A percentile compares a stretch with the other conserved stretches of the same genome.
Conservation (phyloP, 2,113 vertebrate genomes). For the Ciconia stormi region DNA sequence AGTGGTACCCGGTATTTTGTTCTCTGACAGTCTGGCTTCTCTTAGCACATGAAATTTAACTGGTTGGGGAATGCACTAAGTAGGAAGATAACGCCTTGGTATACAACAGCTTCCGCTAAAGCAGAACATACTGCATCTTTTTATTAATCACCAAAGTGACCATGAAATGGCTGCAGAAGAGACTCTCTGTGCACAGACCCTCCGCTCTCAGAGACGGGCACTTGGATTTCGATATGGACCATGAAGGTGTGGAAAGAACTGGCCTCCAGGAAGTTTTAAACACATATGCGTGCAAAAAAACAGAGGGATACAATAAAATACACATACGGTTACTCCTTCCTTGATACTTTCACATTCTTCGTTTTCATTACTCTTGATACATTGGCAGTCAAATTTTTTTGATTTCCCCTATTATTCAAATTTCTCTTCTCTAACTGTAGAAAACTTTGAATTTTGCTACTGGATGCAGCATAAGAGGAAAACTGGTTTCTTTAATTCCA, state of each 20-base stretch:
- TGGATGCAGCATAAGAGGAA: not conserved
- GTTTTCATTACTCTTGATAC: not conserved
- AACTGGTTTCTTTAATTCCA: not conserved
- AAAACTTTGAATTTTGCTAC: not conserved
- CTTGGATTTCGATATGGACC: not conserved
- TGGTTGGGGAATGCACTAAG: not conserved
- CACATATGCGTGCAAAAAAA: not conserved
- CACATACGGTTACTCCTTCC: rapidly evolving
- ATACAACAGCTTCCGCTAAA: not conserved
- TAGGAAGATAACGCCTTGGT: not conserved
- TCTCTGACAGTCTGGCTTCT: not conserved
- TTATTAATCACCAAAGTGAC: not conserved
- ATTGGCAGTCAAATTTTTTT: not conserved
- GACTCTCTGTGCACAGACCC: not conserved
- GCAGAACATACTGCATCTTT: not conserved
- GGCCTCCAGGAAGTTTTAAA: rapidly evolving
- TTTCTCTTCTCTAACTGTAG: not conserved
- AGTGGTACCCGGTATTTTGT: not conserved
- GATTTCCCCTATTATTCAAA: not conserved
- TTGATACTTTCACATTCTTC: not conserved
- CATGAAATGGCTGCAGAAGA: not conserved
- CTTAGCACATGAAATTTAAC: not conserved
- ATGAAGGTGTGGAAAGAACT: not conserved
- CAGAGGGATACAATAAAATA: not conserved
- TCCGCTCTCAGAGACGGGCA: no score